Base-by-base conservation (phyloP, 2,888 invertebrate species). In the Mactromeris polynyma region DNA sequence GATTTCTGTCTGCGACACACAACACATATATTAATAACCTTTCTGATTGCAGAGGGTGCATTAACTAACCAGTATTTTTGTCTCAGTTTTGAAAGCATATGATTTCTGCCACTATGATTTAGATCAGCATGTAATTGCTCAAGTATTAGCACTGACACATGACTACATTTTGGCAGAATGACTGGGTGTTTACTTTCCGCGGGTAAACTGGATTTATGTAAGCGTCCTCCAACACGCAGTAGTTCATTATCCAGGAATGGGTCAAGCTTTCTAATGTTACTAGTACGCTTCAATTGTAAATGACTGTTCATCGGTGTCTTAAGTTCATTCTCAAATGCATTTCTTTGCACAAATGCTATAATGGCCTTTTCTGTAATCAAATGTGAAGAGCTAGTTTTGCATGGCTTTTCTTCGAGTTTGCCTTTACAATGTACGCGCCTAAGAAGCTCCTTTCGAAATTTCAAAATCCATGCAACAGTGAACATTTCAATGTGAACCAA, bases 91-190 rank as follows among this genome's bases (percentile, higher is more conserved):
- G 87, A 78, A 19, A 87, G 73, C 78, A 85, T 89, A 17, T 89
- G 80, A n/a, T 91, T 90, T 51, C 87, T 88, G 58, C 92, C 90
- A 36, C 33, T 40, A 85, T 91, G 90, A 33, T 79, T 58, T 19
- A 89, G 31, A 36, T 79, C 51, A 14, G 54, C 9, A 79, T 92
- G 92, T 51, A 83, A 69, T 64, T 87, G 54, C 17, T 58, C 26
- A 1, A 87, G n/a, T 19, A 92, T 86, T 36, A 92, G 40, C n/a
- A 31, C 54, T 40, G 89, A 86, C 9, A 92, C 79, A 26, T 85
- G 83, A 81, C 85, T 73, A 36, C 31, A 31, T 46, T 88, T 89
- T 1, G 88, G 90, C 31, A 92, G 36, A 36, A 91, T 90, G 2
- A 88, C 54, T 26, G 83, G 89, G 81, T 90, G 83, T 54, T 84